Conservation (phyloP, 2,888 invertebrate species). For the Ischnus inquisitorius region DNA sequence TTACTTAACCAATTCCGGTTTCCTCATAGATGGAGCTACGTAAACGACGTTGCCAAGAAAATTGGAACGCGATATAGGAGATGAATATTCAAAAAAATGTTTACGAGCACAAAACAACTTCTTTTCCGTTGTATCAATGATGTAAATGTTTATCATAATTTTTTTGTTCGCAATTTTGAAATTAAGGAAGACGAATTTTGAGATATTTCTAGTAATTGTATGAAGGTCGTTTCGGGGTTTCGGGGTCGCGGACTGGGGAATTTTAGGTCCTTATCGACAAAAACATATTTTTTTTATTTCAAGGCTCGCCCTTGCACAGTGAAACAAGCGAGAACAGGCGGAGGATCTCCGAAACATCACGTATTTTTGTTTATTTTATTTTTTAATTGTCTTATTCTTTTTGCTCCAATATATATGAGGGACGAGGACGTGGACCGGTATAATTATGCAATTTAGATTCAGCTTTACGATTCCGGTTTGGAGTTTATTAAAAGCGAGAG, state of each 20-base stretch:
- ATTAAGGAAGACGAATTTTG: background rate
- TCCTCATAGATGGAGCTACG: no score
- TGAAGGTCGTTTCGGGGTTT: background rate
- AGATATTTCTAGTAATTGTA: background rate
- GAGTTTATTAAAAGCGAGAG: conserved; percentile 82
- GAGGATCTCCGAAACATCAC: conserved; percentile 29
- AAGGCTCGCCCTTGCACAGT: background rate
- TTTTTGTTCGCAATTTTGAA: background rate
- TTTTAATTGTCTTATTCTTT: conserved; percentile 18
- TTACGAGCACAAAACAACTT: no score
- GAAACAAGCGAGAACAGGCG: background rate
- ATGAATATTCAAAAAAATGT: no score
- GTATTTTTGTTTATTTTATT: conserved; percentile 26
- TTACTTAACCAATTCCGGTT: no score
- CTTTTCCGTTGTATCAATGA: no score
- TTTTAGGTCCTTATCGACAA: background rate
- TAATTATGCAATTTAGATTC: conserved; percentile 84
- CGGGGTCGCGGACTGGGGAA: background rate
- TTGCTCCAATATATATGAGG: conserved; percentile 37
- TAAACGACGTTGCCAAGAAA: no score
- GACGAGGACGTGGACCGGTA: conserved; percentile 75
- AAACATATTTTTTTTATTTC: background rate
- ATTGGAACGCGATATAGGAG: no score
- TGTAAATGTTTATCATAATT: background rate
- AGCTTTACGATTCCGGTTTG: conserved; percentile 82